Evolutionary conservation across 2,797 vertebrate genomes (phyloP).

Genomic region (Gallirallus australis): DNA sequence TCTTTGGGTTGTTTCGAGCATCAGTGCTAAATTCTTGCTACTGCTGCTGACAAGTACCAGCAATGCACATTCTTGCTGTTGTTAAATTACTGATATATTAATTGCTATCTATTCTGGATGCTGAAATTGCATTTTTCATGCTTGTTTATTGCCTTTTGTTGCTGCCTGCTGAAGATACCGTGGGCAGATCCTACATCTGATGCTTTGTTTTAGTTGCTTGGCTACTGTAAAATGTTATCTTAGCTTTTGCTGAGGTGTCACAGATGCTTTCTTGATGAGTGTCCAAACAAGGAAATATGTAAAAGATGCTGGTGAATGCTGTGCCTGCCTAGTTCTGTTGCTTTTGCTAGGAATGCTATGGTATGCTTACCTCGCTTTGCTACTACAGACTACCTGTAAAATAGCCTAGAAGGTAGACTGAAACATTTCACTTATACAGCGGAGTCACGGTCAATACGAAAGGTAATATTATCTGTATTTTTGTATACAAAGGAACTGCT

Average conservation of each 20-base stretch:
- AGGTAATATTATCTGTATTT: neutral
- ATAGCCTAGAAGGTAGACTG: neutral
- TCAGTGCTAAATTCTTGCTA: conserved; percentile 11
- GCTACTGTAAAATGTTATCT: conserved; percentile 65
- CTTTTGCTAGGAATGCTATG: conserved; percentile 34
- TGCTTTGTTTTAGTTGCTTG: conserved; percentile 68
- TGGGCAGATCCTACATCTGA: conserved; percentile 11
- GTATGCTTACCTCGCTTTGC: neutral
- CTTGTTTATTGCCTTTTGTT: conserved; percentile 53
- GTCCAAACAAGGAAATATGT: conserved; percentile 43
- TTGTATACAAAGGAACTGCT: neutral
- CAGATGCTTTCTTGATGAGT: conserved; percentile 55
- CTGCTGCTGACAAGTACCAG: neutral
- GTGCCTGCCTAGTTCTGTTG: conserved; percentile 11
- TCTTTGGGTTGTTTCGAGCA: neutral
- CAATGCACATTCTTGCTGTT: neutral
- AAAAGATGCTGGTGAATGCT: conserved; percentile 27
- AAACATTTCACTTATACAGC: neutral
- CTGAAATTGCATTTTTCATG: conserved; percentile 34
- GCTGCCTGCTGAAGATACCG: conserved; percentile 8
- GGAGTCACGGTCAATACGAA: neutral
- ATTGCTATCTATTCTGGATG: conserved; percentile 39
- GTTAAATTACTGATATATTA: conserved; percentile 21
- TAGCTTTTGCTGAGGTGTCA: conserved; percentile 55
- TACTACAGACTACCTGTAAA: neutral